Evolutionary conservation across 2,113 vertebrate genomes (phyloP).

Genomic region (Microtus ochrogaster): DNA sequence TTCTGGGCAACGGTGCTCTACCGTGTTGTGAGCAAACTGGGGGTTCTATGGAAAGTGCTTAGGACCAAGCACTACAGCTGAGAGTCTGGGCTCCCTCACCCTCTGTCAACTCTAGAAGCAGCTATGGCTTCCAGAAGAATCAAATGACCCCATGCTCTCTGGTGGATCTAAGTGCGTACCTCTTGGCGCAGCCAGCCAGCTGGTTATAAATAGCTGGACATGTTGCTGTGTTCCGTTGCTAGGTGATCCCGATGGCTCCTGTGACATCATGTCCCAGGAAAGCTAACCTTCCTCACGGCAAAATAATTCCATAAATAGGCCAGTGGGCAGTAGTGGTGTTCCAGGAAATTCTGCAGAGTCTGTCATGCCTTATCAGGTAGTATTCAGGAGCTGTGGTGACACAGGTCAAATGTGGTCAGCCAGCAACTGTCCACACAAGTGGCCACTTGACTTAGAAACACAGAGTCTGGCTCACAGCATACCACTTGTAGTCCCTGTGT

Average conservation of each 20-base stretch:
- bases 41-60: fast-evolving
- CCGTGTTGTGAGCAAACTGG: neutral
- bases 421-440: neutral
- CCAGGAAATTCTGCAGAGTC: neutral
- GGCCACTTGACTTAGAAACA: neutral
- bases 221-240: neutral
- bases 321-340: neutral
- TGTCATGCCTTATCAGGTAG: neutral
- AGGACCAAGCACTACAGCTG: neutral
- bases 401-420: neutral
- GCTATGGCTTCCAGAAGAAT: slow-evolving; percentile 5
- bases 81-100: too few relatives aligned
- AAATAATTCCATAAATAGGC: slow-evolving; percentile 47
- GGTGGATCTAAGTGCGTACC: neutral
- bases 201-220: slow-evolving; percentile 49
- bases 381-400: neutral
- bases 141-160: neutral
- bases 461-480: neutral
- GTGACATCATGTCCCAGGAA: slow-evolving; percentile 28
- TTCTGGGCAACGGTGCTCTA: fast-evolving
- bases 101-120: too few relatives aligned
- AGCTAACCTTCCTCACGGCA: neutral
- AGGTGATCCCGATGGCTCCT: neutral
- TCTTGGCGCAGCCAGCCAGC: neutral
- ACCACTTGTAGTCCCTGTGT: neutral